These are phyloP conservation scores for Antechinus stuartii DNA, from an alignment of 2,113 vertebrate genomes.

Conservation along the genomic window DNA sequence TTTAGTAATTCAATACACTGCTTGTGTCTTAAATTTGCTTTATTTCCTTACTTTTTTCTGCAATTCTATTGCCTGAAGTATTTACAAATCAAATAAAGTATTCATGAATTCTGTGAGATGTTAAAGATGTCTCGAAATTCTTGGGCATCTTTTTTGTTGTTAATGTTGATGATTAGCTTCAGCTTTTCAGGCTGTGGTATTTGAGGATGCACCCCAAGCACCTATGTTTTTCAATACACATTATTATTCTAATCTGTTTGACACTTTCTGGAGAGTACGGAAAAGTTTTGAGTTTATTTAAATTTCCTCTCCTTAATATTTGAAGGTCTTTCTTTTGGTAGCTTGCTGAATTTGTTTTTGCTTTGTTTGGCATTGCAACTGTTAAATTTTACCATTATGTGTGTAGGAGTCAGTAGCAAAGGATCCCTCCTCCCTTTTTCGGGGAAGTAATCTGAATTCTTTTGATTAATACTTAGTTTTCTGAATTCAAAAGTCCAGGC, in stretches of 20 bases:
- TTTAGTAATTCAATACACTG: neutral
- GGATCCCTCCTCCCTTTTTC: neutral
- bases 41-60: neutral
- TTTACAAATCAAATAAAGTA: neutral
- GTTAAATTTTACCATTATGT: neutral
- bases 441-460: neutral
- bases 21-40: neutral
- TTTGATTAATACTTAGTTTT: neutral
- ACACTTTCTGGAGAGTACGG: neutral
- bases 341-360: neutral
- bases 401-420: neutral
- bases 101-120: neutral
- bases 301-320: neutral
- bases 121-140: neutral
- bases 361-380: neutral
- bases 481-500: neutral
- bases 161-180: neutral
- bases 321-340: neutral
- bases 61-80: neutral
- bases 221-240: neutral
- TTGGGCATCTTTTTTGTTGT: neutral
- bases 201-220: neutral
- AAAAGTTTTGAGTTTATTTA: neutral
- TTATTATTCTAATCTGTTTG: neutral
- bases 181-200: neutral